phyloP scores from a whole-genome alignment of 1,140 invertebrate species.

The Neodiprion pinetum region DNA sequence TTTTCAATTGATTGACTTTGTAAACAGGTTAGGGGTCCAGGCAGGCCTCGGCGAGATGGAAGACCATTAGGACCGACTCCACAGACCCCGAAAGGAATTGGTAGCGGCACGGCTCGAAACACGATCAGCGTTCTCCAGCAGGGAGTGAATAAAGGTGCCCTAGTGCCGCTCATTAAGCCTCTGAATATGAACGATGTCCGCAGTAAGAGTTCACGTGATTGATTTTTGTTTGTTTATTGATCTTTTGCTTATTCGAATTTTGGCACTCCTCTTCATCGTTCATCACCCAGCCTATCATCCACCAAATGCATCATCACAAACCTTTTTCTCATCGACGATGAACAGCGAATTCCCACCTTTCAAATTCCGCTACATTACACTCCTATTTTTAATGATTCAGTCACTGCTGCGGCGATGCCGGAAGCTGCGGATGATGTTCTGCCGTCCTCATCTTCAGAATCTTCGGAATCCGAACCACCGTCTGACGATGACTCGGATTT shows the following conservation, averaged over 20 bases:
- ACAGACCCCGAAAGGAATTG: slow-evolving; percentile 30
- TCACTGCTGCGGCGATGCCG: not conserved
- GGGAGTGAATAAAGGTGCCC: slow-evolving; percentile 16
- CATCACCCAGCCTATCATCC: no score
- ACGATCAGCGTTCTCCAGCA: slow-evolving; percentile 10
- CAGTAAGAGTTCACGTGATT: not conserved
- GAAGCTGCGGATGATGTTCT: slow-evolving; percentile 41
- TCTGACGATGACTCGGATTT: slow-evolving; percentile 59
- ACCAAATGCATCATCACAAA: no score
- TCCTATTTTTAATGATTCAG: not conserved
- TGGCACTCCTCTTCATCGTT: no score
- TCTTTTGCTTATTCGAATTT: not conserved
- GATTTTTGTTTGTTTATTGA: not conserved
- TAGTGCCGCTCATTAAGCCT: slow-evolving; percentile 18
- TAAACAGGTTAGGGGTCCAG: slow-evolving; percentile 27
- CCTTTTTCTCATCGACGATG: no score
- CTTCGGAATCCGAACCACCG: slow-evolving; percentile 52
- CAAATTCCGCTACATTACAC: not conserved
- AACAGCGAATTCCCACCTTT: not conserved
- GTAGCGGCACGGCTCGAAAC: slow-evolving; percentile 10
- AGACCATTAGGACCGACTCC: not conserved
- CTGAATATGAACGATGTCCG: slow-evolving; percentile 11
- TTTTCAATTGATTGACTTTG: no score
- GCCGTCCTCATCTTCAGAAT: slow-evolving; percentile 46
- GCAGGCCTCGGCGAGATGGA: slow-evolving; percentile 31